A percentile compares a stretch with the other conserved stretches of the same genome.
phyloP scores from a whole-genome alignment of 2,888 invertebrate species.

The Hoplodrina ambigua region DNA sequence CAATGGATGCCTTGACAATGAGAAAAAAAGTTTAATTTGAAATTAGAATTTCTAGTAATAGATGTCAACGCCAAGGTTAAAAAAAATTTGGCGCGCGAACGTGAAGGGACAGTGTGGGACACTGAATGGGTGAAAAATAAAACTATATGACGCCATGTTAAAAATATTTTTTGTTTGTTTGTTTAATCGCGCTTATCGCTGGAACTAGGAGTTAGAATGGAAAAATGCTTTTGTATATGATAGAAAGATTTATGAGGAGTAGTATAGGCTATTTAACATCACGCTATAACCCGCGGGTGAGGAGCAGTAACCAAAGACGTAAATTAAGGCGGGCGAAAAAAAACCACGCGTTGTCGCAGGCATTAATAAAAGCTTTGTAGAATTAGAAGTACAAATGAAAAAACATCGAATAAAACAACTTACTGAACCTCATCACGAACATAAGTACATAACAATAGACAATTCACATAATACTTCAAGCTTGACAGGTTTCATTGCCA shows the following conservation, averaged over 20 bases:
- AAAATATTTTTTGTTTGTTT: too few relatives aligned
- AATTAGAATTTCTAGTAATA: constrained; percentile 31
- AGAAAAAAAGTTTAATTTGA: constrained; percentile 39
- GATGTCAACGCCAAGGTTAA: constrained; percentile 56
- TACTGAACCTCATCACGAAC: not conserved
- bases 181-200: too few relatives aligned
- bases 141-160: constrained; percentile 28
- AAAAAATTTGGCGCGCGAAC: constrained; percentile 44
- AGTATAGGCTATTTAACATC: too few relatives aligned
- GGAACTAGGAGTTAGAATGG: too few relatives aligned
- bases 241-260: too few relatives aligned
- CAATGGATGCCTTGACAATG: constrained; percentile 43
- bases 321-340: too few relatives aligned
- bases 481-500: constrained; percentile 32
- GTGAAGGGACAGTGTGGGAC: constrained; percentile 3
- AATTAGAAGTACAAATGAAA: not conserved
- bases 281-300: too few relatives aligned
- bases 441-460: constrained; percentile 9
- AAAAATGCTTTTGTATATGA: too few relatives aligned
- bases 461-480: constrained; percentile 22
- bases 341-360: too few relatives aligned
- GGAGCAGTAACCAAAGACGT: too few relatives aligned
- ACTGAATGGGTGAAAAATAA: constrained; percentile 19
- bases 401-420: too few relatives aligned
- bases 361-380: too few relatives aligned